These are phyloP conservation scores for Aphaenogaster ashmeadi DNA, from an alignment of 1,140 invertebrate species.

Conservation along the genomic window DNA sequence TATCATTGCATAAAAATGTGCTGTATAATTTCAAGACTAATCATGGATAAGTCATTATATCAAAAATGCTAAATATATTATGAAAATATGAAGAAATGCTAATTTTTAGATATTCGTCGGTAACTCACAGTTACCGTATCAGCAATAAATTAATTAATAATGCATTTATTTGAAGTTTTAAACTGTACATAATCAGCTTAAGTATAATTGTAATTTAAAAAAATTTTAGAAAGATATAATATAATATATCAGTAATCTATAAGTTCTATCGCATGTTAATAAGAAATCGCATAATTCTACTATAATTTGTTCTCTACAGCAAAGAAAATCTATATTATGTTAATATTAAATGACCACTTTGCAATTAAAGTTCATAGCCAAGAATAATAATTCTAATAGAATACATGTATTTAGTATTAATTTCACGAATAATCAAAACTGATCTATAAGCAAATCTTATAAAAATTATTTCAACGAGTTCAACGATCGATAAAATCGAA, in stretches of 20 bases:
- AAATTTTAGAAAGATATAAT: no score
- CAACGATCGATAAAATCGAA: no score
- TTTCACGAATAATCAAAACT: background rate
- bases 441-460: background rate
- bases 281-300: background rate
- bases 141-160: background rate
- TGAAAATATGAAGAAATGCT: background rate
- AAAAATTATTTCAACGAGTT: background rate
- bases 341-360: background rate
- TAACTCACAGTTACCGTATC: background rate
- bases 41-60: background rate
- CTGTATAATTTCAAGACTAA: background rate
- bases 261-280: background rate
- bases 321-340: no score
- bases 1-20: background rate
- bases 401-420: no score
- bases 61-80: background rate
- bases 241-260: background rate
- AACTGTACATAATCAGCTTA: no score
- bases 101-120: background rate
- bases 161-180: constrained; percentile 1
- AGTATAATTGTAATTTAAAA: no score
- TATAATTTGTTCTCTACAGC: background rate
- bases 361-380: background rate
- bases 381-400: background rate